phyloP scores from a whole-genome alignment of 2,888 invertebrate species.

The Zaprionus bogoriensis region DNA sequence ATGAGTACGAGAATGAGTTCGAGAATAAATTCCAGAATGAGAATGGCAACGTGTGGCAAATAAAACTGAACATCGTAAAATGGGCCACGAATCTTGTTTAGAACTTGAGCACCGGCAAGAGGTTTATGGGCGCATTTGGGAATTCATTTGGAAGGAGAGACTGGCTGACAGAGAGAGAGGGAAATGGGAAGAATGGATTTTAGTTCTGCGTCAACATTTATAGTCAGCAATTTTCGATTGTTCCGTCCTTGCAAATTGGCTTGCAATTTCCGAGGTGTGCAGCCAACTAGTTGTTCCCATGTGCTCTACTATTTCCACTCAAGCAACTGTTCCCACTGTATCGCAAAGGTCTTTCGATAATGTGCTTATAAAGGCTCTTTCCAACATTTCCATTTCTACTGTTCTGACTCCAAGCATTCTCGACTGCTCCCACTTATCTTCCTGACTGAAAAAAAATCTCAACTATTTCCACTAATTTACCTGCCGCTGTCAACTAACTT shows the following conservation, averaged over 20 bases:
- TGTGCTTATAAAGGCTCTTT: too few relatives aligned
- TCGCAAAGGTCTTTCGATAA: too few relatives aligned
- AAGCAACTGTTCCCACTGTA: conserved; percentile 1
- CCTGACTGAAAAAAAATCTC: too few relatives aligned
- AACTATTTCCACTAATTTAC: too few relatives aligned
- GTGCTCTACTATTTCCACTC: too few relatives aligned
- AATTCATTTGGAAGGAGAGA: conserved; percentile 38
- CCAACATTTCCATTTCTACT: too few relatives aligned
- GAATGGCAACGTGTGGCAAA: conserved; percentile 54
- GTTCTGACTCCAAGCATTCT: too few relatives aligned
- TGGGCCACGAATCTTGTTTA: conserved; percentile 44
- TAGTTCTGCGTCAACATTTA: conserved; percentile 22
- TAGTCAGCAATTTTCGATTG: conserved; percentile 23
- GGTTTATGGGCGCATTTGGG: conserved; percentile 53
- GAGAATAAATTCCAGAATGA: conserved; percentile 9
- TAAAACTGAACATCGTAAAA: conserved; percentile 60
- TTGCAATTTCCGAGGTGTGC: conserved; percentile 27
- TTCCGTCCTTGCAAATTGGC: conserved; percentile 14
- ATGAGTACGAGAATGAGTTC: conserved; percentile 21
- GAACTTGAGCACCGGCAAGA: conserved; percentile 42
- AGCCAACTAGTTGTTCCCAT: too few relatives aligned
- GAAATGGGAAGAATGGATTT: neutral
- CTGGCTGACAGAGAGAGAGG: neutral
- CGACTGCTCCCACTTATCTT: too few relatives aligned
- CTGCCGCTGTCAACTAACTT: neutral